Evolutionary conservation across 1,140 invertebrate genomes (phyloP), one percentile per base, ranked within the genome.

Genomic region (Danaus melanippus): DNA sequence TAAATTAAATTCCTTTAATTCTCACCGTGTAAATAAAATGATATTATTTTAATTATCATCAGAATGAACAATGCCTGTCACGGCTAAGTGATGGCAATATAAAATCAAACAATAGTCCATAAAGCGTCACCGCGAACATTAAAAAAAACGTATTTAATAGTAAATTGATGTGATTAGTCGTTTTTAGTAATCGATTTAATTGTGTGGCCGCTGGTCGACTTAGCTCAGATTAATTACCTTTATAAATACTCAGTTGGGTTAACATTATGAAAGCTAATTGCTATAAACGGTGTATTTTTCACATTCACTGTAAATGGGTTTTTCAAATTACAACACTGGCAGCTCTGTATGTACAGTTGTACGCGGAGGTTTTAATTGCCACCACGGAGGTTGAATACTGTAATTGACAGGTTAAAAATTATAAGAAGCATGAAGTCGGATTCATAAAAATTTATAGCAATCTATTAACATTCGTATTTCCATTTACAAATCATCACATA

Each of bases 261-360:
- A 74, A 64, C 53, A 53, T 66, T 79, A 74, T 74, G 64, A 69
- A 62, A 66, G 67, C 64, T 84, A 84, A 84, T 85, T 82, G 74
- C 71, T 66, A 66, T 79, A 77, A 80, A 78, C 66, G 76, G 60
- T 77, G 69, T 80, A 69, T 80, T 84, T 81, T 80, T 84, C 74
- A 77, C 67, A 73, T 82, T 76, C 76, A 72, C 65, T 45, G 66
- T 70, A 71, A 79, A 72, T 79, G 73, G 72, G 67, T 72, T 82
- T 79, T 84, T 80, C 62, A 76, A 79, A 77, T 77, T 77, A 82
- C 68, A 67, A 67, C 56, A 66, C 69, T 58, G 79, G 71, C 72
- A 71, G 72, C 74, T 77, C 75, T 74, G 68, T 74, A 69, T 82
- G 76, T 82, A 82, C 77, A 79, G 76, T 79, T 79, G 74, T 78